phyloP scores from a whole-genome alignment of 1,140 invertebrate genomes.

The Armadillidium nasatum region DNA sequence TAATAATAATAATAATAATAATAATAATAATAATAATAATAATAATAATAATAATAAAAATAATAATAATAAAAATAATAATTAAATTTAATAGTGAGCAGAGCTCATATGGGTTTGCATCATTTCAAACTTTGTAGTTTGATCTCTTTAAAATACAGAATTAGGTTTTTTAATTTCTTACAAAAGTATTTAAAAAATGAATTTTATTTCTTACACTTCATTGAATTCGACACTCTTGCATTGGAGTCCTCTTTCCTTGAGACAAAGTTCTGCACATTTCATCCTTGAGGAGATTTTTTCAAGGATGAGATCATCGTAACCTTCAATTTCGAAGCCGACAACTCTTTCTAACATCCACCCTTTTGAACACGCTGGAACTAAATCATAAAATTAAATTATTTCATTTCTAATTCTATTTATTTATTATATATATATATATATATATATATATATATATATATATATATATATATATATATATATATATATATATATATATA shows the following conservation, averaged over 20 bases:
- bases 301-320: conserved; percentile 49
- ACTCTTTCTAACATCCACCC: conserved; percentile 52
- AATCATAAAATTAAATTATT: background rate
- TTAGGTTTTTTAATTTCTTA: too few species aligned
- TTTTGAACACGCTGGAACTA: conserved; percentile 41
- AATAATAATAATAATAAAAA: too few species aligned
- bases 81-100: too few species aligned
- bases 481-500: background rate
- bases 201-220: conserved; percentile 31
- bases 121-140: too few species aligned
- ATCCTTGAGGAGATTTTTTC: conserved; percentile 47
- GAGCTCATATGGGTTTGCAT: too few species aligned
- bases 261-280: conserved; percentile 51
- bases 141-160: too few species aligned
- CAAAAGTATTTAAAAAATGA: too few species aligned
- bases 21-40: too few species aligned
- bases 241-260: conserved; percentile 47
- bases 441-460: background rate
- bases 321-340: conserved; percentile 50
- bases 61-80: too few species aligned
- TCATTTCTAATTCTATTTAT: background rate
- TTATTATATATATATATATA: background rate
- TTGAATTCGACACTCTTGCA: conserved; percentile 50
- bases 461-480: background rate
- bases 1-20: too few species aligned